A percentile compares a stretch with the other conserved stretches of the same genome.
phyloP scores from a whole-genome alignment of 2,797 vertebrate genomes.

The Gobionotothen gibberifrons region DNA sequence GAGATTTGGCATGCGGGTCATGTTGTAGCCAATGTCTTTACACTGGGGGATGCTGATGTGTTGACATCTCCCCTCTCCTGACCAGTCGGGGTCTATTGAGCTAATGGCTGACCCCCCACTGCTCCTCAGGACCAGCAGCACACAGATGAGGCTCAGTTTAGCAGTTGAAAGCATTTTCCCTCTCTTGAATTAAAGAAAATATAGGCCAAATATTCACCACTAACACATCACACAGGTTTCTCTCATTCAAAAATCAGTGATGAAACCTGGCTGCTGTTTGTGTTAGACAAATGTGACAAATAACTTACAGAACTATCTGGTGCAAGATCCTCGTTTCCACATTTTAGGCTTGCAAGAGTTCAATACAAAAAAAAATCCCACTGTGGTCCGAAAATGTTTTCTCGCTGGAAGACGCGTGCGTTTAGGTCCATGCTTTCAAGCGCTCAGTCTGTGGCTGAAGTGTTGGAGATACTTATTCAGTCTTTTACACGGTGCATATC shows the following conservation, averaged over 20 bases:
- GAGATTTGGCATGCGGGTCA: constrained; percentile 97
- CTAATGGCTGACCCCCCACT: constrained; percentile 86
- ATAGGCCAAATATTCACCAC: constrained; percentile 31
- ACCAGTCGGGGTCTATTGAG: constrained; percentile 92
- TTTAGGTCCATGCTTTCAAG: constrained; percentile 68
- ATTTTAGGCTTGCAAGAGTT: constrained; percentile 32
- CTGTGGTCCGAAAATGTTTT: constrained; percentile 31
- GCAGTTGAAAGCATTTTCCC: constrained; percentile 71
- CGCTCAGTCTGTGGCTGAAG: constrained; percentile 26
- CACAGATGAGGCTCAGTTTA: constrained; percentile 54
- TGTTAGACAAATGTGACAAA: constrained; percentile 8
- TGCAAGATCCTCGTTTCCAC: constrained; percentile 49
- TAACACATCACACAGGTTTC: constrained; percentile 39
- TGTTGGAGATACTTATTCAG: constrained; percentile 39
- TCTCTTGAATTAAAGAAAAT: constrained; percentile 32
- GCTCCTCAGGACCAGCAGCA: constrained; percentile 71
- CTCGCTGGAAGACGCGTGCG: constrained; percentile 37
- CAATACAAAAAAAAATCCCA: constrained; percentile 53
- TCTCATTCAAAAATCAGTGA: constrained; percentile 42
- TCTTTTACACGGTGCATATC: neutral
- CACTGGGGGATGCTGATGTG: constrained; percentile 95
- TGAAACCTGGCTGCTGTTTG: constrained; percentile 16
- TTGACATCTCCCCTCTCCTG: constrained; percentile 93
- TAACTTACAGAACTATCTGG: constrained; percentile 69
- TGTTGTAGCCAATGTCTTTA: constrained; percentile 98